Percentiles rank a stretch among this genome's conserved stretches.
phyloP scores from a whole-genome alignment of 2,113 vertebrate species.

The Jaculus jaculus region DNA sequence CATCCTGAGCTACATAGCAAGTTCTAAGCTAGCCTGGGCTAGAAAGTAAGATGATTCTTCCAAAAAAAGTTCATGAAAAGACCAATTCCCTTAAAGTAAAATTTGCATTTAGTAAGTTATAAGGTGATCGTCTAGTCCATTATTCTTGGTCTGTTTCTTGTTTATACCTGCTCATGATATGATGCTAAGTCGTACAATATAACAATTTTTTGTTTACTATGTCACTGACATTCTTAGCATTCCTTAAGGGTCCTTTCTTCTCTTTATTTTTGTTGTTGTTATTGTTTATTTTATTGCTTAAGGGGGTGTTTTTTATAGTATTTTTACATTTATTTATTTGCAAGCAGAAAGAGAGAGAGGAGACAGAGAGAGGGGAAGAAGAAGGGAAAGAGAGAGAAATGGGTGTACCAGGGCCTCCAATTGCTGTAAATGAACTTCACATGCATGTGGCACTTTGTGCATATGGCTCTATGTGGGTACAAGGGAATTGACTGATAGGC shows the following conservation, averaged over 20 bases:
- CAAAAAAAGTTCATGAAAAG: neutral
- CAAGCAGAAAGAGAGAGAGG: no score
- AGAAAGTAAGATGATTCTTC: neutral
- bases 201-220: neutral
- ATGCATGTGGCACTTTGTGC: no score
- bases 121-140: neutral
- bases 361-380: no score
- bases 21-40: neutral
- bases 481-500: no score
- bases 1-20: neutral
- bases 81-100: neutral
- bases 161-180: neutral
- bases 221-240: neutral
- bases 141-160: neutral
- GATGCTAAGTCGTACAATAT: neutral
- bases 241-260: neutral
- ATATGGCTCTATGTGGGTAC: no score
- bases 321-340: no score
- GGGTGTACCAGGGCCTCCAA: no score
- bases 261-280: neutral
- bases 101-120: neutral
- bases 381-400: no score
- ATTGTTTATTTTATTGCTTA: no score
- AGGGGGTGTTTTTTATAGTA: no score
- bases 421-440: no score